A percentile compares a stretch with the other conserved stretches of the same genome.
These are phyloP conservation scores for Merops nubicus DNA, from an alignment of 2,113 vertebrate genomes.

Conservation along the genomic window DNA sequence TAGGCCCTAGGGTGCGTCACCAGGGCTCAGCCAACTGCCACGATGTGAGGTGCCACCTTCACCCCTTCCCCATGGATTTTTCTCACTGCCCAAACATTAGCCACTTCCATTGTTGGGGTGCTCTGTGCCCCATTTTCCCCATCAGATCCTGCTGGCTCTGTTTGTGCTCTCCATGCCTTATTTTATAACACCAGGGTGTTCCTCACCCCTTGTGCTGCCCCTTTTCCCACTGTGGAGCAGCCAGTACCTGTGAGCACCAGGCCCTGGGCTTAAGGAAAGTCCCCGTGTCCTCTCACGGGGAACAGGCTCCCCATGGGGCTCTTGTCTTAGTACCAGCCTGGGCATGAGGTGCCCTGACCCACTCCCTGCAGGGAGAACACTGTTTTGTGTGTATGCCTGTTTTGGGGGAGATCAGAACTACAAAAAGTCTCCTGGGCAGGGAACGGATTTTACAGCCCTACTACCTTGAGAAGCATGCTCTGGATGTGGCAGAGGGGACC, in stretches of 20 bases:
- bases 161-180: background rate
- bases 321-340: fast-evolving
- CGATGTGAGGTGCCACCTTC: background rate
- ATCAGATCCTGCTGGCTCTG: background rate
- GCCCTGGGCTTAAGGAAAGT: background rate
- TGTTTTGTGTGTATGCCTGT: fast-evolving
- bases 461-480: fast-evolving
- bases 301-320: background rate
- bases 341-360: background rate
- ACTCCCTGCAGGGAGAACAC: background rate
- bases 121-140: background rate
- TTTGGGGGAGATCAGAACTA: fast-evolving
- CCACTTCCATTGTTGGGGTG: background rate
- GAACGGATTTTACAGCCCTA: background rate
- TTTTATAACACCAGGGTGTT: background rate
- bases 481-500: background rate
- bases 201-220: background rate
- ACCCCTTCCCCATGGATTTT: fast-evolving
- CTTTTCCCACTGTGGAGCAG: background rate
- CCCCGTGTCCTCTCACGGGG: fast-evolving
- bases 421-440: background rate
- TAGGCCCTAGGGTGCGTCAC: fast-evolving
- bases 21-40: fast-evolving
- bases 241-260: background rate
- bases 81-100: fast-evolving